Evolutionary conservation across 2,797 vertebrate species (phyloP).

Genomic region (Hemibagrus guttatus): DNA sequence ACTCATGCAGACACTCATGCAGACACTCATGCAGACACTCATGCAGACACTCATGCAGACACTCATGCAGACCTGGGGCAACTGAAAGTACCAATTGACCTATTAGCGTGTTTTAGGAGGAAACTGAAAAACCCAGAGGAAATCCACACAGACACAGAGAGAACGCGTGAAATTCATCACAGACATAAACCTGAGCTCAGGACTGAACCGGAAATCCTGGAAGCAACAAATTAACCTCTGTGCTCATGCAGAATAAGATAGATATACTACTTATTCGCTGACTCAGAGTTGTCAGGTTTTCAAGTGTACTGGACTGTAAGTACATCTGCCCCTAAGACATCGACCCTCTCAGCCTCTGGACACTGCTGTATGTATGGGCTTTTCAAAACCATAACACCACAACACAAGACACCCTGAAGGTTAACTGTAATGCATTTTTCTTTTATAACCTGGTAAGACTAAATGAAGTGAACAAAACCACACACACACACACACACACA

Average conservation of each 20-base stretch:
- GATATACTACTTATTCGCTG: neutral
- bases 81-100: neutral
- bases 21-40: too few relatives aligned
- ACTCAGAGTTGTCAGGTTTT: neutral
- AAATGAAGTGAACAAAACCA: neutral
- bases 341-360: neutral
- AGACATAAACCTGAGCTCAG: neutral
- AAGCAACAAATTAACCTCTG: neutral
- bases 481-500: conserved; percentile 2
- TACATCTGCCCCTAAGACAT: neutral
- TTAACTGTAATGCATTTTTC: neutral
- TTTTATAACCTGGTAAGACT: neutral
- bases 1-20: too few relatives aligned
- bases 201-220: neutral
- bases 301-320: neutral
- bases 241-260: neutral
- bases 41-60: too few relatives aligned
- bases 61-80: too few relatives aligned
- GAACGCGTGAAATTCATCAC: neutral
- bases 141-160: neutral
- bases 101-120: neutral
- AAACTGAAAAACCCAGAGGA: neutral
- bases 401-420: neutral
- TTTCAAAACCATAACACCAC: neutral
- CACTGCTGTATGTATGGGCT: neutral